These are phyloP conservation scores for Novumbra hubbsi DNA, from an alignment of 2,797 vertebrate species.

Conservation along the genomic window DNA sequence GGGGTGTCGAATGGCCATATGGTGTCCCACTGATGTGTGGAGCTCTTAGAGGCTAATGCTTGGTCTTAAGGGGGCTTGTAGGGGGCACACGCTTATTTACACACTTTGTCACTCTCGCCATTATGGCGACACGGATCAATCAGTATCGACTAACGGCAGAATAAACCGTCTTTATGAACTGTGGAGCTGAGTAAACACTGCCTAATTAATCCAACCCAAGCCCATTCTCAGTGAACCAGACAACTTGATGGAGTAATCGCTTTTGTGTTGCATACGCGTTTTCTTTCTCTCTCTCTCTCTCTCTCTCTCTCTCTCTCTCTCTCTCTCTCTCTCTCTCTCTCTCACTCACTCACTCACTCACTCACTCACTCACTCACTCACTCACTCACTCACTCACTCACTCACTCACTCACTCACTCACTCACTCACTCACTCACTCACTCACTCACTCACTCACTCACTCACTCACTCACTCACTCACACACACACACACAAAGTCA, in stretches of 20 bases:
- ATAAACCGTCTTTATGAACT: slow-evolving; percentile 28
- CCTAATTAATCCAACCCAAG: slow-evolving; percentile 40
- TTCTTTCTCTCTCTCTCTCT: too few relatives aligned
- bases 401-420: not conserved
- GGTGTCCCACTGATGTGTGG: not conserved
- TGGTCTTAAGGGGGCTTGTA: not conserved
- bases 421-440: not conserved
- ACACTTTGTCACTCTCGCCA: slow-evolving; percentile 9
- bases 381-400: not conserved
- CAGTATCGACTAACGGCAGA: slow-evolving; percentile 21
- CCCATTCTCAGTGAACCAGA: not conserved
- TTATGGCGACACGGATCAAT: slow-evolving; percentile 32
- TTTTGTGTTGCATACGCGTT: not conserved
- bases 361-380: not conserved
- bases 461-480: not conserved
- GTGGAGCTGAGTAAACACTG: slow-evolving; percentile 41
- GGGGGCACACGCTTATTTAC: not conserved
- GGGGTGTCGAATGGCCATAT: not conserved
- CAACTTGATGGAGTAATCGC: not conserved
- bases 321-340: not conserved
- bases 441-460: not conserved
- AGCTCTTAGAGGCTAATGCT: not conserved
- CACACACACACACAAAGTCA: not conserved
- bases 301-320: not conserved
- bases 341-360: not conserved